A percentile compares a stretch with the other conserved stretches of the same genome.
Conservation (phyloP, 2,113 vertebrate species). For the Setophaga kirtlandii region DNA sequence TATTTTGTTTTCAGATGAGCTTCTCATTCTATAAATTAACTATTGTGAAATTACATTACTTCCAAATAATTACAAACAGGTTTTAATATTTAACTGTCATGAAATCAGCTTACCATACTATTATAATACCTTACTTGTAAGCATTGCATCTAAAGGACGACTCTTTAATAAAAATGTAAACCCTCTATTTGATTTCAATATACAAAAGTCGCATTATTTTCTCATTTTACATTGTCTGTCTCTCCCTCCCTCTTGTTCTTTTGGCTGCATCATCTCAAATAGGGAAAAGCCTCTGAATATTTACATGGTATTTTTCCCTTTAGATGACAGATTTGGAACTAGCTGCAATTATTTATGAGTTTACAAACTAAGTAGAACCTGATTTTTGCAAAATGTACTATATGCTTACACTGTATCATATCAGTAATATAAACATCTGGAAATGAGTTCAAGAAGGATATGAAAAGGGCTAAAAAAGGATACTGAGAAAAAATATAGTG, state of each 20-base stretch:
- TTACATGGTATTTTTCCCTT: neutral
- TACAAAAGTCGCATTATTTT: neutral
- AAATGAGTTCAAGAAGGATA: neutral
- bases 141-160: neutral
- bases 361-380: neutral
- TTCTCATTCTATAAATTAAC: neutral
- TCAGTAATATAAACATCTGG: neutral
- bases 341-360: slow-evolving; percentile 10
- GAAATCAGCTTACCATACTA: neutral
- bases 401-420: neutral
- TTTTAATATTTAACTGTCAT: neutral
- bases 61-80: neutral
- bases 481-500: neutral
- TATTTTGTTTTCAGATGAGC: neutral
- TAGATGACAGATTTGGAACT: neutral
- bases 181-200: neutral
- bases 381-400: neutral
- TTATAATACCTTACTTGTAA: neutral
- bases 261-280: neutral
- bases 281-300: neutral
- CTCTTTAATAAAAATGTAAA: neutral
- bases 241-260: accelerated
- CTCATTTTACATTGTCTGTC: neutral
- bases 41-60: neutral
- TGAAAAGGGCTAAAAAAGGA: neutral